Evolutionary conservation across 2,888 invertebrate species (phyloP).

Genomic region (Chorisops tibialis): DNA sequence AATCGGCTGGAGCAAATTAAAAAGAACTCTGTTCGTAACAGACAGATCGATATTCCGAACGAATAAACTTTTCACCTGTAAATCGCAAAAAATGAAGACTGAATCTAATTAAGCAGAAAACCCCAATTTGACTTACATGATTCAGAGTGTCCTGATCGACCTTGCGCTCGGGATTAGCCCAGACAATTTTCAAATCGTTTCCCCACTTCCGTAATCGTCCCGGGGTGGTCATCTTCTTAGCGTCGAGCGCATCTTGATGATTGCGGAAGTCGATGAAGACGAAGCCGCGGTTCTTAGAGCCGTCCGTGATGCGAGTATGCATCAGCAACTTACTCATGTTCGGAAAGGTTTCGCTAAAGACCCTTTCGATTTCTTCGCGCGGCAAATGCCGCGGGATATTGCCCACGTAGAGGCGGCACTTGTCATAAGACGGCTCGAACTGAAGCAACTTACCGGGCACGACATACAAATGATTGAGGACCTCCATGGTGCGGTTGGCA

Average conservation of each 20-base stretch:
- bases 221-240: slow-evolving; percentile 41
- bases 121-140: slow-evolving; percentile 20
- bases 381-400: slow-evolving; percentile 41
- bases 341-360: slow-evolving; percentile 39
- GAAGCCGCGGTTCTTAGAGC: slow-evolving; percentile 39
- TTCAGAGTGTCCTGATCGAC: slow-evolving; percentile 30
- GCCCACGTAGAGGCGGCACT: slow-evolving; percentile 42
- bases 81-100: slow-evolving; percentile 5
- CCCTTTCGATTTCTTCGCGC: slow-evolving; percentile 38
- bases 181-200: slow-evolving; percentile 42
- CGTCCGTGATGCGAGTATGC: slow-evolving; percentile 23
- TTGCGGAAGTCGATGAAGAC: slow-evolving; percentile 42
- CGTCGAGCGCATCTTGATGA: slow-evolving; percentile 41
- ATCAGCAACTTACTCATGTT: slow-evolving; percentile 37
- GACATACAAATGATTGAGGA: slow-evolving; percentile 40
- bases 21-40: slow-evolving; percentile 39
- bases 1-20: slow-evolving; percentile 36
- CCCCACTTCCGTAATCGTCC: slow-evolving; percentile 42
- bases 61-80: slow-evolving; percentile 42
- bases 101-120: background rate
- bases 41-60: slow-evolving; percentile 42
- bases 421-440: slow-evolving; percentile 41
- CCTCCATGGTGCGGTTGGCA: slow-evolving; percentile 41
- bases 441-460: slow-evolving; percentile 37
- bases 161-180: slow-evolving; percentile 41